These are phyloP conservation scores for Zapornia atra DNA, from an alignment of 2,113 vertebrate genomes.

Conservation along the genomic window DNA sequence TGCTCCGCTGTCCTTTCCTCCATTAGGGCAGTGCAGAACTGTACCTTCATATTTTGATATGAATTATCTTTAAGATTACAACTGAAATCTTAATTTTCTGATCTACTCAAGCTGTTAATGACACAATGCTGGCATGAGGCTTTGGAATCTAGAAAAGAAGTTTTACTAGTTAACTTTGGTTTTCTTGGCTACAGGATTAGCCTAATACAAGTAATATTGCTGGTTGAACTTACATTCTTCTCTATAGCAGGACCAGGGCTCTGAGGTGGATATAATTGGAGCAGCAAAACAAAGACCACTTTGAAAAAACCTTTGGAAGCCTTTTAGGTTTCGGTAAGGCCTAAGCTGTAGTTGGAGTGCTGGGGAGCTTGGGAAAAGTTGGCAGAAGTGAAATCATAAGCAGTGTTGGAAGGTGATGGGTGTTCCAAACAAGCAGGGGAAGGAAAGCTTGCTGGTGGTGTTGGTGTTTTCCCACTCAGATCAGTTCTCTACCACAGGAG, in stretches of 20 bases:
- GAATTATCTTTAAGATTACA: not conserved
- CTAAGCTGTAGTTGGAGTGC: not conserved
- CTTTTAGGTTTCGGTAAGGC: not conserved
- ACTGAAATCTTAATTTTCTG: not conserved
- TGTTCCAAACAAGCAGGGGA: not conserved
- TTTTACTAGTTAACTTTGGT: not conserved
- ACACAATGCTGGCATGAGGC: not conserved
- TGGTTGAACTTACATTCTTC: not conserved
- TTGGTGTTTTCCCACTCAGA: no score
- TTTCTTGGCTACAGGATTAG: not conserved
- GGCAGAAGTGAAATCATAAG: not conserved
- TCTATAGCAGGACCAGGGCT: not conserved
- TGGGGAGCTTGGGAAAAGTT: not conserved
- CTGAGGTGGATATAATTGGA: not conserved
- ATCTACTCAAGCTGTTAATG: not conserved
- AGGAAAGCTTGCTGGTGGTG: not conserved
- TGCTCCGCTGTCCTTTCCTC: not conserved
- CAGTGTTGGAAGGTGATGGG: not conserved
- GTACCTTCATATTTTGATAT: not conserved
- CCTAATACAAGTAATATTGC: not conserved
- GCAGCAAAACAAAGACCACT: not conserved
- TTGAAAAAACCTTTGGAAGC: not conserved
- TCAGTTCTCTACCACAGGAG: not conserved
- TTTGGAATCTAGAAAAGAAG: not conserved
- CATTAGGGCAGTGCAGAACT: not conserved